Evolutionary conservation across 1,140 invertebrate species (phyloP), one percentile per base, ranked within the genome.

Genomic region (Brachionus asplanchnoidis): DNA sequence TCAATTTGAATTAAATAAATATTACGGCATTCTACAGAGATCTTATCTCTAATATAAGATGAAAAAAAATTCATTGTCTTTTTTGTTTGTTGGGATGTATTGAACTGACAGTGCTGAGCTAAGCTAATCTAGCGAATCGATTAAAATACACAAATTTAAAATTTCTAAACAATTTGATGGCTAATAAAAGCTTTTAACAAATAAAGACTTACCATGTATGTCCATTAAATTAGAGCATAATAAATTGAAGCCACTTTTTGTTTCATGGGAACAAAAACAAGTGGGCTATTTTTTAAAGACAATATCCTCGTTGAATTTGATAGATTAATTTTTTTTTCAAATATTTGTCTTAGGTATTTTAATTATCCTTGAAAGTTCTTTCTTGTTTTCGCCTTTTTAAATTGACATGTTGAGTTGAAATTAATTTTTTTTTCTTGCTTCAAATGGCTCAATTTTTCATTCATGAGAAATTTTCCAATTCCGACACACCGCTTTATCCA

Each of bases 361-460:
- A 60, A 60, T 60, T 60, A 60, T 60, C 53, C 53, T 60, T 60
- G 53, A 60, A 60, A 60, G 53, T 60, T 60, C n/a, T 60, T 60
- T 60, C 53, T 60, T 60, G 53, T 60, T 60, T 60, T 60, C 53
- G 53, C 53, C 53, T 60, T 60, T 60, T 60, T 23, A 53, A 60
- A 23, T 60, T 60, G 53, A 60, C 53, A 60, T 60, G 53, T 60
- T 60, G 53, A 60, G 20, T 8, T 60, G 17, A 60, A 60, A 60
- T 60, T 60, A 60, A 60, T 60, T 23, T 60, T 9, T n/a, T 60
- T 60, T 23, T 23, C n/a, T 53, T 53, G 6, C 11, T 53, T 60
- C 53, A 23, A 3, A 60, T 9, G 20, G 53, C 17, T 60, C 17
- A 60, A 60, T 60, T 60, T 60, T 60, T 60, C 17, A 60, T 60